Evolutionary conservation across 2,888 invertebrate genomes (phyloP).

Genomic region (Seira sanloemensis): DNA sequence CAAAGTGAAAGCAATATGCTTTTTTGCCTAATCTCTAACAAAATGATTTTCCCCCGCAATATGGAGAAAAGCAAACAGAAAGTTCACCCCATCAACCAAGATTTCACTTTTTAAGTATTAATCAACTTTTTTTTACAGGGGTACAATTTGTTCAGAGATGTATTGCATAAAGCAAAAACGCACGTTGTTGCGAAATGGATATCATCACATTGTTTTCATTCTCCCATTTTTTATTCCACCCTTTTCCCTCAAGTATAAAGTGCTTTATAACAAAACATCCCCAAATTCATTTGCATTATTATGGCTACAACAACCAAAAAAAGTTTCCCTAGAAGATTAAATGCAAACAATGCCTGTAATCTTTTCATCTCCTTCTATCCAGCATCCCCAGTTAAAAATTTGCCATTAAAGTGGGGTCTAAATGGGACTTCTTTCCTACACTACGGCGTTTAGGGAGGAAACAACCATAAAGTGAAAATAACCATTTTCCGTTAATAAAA

Average conservation of each 20-base stretch:
- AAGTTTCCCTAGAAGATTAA: constrained; percentile 48
- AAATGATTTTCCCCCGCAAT: neutral
- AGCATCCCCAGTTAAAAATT: constrained; percentile 19
- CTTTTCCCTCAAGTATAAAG: neutral
- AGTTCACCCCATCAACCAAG: neutral
- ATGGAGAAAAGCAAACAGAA: neutral
- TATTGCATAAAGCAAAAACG: constrained; percentile 2
- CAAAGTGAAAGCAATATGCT: no score
- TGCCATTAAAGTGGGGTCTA: constrained; percentile 9
- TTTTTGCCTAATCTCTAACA: no score
- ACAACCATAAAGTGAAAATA: constrained; percentile 15
- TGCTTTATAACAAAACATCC: neutral
- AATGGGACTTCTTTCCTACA: neutral
- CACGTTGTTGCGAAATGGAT: neutral
- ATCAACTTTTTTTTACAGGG: constrained; percentile 37
- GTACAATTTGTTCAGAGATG: constrained; percentile 16
- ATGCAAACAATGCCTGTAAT: constrained; percentile 50
- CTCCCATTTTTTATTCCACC: neutral
- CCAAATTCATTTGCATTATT: constrained; percentile 45
- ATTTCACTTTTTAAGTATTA: constrained; percentile 51
- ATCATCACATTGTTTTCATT: constrained; percentile 1
- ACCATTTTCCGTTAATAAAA: constrained; percentile 19
- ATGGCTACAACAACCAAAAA: constrained; percentile 7
- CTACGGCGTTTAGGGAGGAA: neutral
- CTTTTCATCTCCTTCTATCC: constrained; percentile 42